phyloP scores from a whole-genome alignment of 2,797 vertebrate genomes.

The Cynopterus sphinx region DNA sequence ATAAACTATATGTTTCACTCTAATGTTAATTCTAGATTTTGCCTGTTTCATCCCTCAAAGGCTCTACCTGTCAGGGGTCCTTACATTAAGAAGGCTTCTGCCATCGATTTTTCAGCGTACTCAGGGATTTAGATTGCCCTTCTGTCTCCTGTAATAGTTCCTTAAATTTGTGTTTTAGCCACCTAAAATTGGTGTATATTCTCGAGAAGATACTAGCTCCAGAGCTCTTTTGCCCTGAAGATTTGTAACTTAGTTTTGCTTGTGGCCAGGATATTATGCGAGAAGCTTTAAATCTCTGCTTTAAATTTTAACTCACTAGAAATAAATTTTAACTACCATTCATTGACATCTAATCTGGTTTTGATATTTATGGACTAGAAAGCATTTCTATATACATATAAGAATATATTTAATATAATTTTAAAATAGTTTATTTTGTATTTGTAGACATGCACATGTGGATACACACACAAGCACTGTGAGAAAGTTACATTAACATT shows the following conservation, averaged over 20 bases:
- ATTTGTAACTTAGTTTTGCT: background rate
- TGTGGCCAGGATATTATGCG: background rate
- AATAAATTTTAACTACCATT: background rate
- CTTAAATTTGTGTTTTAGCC: background rate
- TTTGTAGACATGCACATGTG: background rate
- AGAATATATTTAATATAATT: background rate
- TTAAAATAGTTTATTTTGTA: background rate
- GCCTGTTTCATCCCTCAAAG: background rate
- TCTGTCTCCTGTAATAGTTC: background rate
- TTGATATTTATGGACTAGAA: background rate
- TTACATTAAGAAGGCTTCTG: background rate
- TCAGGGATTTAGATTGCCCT: background rate
- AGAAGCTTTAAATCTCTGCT: background rate
- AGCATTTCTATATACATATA: background rate
- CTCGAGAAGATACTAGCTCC: background rate
- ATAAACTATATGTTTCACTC: background rate
- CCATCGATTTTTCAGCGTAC: background rate
- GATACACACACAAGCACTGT: background rate
- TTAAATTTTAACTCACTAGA: background rate
- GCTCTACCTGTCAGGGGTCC: background rate
- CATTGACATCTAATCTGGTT: background rate
- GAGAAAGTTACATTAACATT: background rate
- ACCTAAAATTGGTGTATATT: background rate
- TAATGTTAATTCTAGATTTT: background rate
- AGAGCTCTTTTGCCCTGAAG: background rate